Conservation (phyloP, 2,888 invertebrate genomes). For the Ormyrus nitidulus region DNA sequence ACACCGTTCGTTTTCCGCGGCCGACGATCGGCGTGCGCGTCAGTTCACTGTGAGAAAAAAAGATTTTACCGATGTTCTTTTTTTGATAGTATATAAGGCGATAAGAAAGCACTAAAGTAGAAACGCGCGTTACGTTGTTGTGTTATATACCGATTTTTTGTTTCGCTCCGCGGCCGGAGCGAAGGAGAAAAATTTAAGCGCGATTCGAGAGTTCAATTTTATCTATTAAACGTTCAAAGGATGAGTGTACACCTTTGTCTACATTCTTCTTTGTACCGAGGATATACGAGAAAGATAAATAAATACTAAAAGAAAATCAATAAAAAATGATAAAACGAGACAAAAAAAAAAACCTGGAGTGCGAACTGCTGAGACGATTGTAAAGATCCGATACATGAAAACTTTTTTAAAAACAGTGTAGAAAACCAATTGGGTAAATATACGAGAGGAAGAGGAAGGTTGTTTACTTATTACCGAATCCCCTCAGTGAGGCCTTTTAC, state of each 20-base stretch:
- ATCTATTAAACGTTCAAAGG: conserved; percentile 39
- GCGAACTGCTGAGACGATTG: conserved; percentile 11
- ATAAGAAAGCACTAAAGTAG: conserved; percentile 45
- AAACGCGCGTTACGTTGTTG: conserved; percentile 28
- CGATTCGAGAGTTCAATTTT: conserved; percentile 14
- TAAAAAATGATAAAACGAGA: conserved; percentile 34
- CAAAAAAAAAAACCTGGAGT: conserved; percentile 30
- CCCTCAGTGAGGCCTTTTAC: conserved; percentile 39
- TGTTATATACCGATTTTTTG: conserved; percentile 8
- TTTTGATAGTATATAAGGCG: conserved; percentile 45
- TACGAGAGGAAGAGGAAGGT: conserved; percentile 36
- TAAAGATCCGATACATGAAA: conserved; percentile 14
- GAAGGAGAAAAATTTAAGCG: conserved; percentile 8
- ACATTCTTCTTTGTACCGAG: conserved; percentile 49
- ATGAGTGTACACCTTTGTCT: conserved; percentile 45
- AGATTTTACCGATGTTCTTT: conserved; percentile 16
- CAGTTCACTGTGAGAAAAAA: conserved; percentile 8
- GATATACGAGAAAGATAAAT: conserved; percentile 26
- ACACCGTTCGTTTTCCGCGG: too few species aligned
- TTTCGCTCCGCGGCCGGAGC: neutral
- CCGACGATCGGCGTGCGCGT: neutral
- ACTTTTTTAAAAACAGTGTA: conserved; percentile 28
- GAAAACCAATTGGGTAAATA: conserved; percentile 31
- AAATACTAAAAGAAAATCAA: conserved; percentile 2
- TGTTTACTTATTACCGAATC: conserved; percentile 24